Conservation (phyloP, 2,797 vertebrate species). For the Parauchenoglanis ngamensis region DNA sequence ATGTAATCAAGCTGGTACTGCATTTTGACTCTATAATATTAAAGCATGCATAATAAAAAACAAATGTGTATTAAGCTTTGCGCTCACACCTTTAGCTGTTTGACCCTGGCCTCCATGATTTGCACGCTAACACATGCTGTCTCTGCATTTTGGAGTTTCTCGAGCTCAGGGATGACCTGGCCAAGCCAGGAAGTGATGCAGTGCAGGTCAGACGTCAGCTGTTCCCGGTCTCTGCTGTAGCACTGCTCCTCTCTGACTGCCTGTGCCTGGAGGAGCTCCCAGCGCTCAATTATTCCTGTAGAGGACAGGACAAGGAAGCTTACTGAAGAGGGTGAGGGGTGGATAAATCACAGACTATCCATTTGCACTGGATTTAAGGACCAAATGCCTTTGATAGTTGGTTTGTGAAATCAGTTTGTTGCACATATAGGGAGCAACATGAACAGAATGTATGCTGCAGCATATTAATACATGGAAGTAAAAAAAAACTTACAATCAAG, state of each 20-base stretch:
- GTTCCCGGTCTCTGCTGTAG: conserved; percentile 70
- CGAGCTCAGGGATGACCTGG: conserved; percentile 77
- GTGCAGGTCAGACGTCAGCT: conserved; percentile 77
- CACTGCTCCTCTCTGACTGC: conserved; percentile 76
- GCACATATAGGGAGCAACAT: neutral
- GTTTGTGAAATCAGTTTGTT: neutral
- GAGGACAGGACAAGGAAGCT: neutral
- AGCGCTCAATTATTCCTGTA: conserved; percentile 86
- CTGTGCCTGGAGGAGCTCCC: conserved; percentile 86
- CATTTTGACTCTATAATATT: neutral
- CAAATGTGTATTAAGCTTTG: neutral
- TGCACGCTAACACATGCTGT: conserved; percentile 66
- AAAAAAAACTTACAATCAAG: neutral
- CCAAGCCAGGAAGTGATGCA: conserved; percentile 83
- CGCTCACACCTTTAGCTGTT: conserved; percentile 79
- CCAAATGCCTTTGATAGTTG: neutral
- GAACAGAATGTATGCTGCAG: neutral
- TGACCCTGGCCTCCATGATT: conserved; percentile 75
- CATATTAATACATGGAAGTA: neutral
- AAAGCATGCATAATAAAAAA: neutral
- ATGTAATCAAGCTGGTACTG: neutral
- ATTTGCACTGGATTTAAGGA: conserved; percentile 6
- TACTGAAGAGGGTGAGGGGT: neutral
- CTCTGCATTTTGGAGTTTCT: conserved; percentile 67
- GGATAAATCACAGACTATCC: conserved; percentile 3